phyloP scores from a whole-genome alignment of 2,888 invertebrate species.

The Trissonchulus sp. region DNA sequence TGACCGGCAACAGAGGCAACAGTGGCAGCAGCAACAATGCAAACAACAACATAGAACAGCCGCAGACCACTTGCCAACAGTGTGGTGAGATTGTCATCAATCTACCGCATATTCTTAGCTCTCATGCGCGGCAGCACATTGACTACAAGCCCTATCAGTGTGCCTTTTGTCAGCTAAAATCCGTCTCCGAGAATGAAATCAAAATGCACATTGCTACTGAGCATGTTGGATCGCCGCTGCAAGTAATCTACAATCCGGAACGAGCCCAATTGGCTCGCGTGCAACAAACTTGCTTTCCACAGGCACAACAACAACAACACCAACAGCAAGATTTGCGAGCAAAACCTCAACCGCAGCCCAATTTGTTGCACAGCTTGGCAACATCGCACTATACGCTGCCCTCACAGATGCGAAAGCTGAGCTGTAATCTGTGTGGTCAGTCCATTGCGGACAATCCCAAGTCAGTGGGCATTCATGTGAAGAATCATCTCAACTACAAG shows the following conservation, averaged over 20 bases:
- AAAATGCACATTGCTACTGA: constrained; percentile 20
- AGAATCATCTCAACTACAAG: constrained; percentile 34
- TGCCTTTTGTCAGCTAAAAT: constrained; percentile 10
- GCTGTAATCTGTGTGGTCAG: constrained; percentile 29
- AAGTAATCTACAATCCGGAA: constrained; percentile 19
- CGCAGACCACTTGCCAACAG: background rate
- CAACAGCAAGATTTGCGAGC: constrained; percentile 16
- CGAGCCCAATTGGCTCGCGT: background rate
- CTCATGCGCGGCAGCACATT: constrained; percentile 24
- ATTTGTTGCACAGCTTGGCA: background rate
- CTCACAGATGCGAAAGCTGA: constrained; percentile 10
- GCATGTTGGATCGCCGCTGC: background rate
- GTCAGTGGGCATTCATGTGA: constrained; percentile 34
- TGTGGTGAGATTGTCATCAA: constrained; percentile 22
- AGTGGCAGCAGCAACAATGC: constrained; percentile 10
- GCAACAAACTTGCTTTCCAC: constrained; percentile 22
- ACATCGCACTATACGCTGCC: background rate
- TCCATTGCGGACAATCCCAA: constrained; percentile 34
- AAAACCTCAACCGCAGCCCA: background rate
- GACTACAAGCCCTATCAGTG: constrained; percentile 30
- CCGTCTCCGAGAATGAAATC: constrained; percentile 21
- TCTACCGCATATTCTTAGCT: background rate
- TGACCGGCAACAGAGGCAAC: background rate
- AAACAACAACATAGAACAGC: background rate
- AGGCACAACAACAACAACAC: background rate